Evolutionary conservation across 92 coral and sea anemone species (phyloP).

Genomic region (Epizoanthus illoricatus): DNA sequence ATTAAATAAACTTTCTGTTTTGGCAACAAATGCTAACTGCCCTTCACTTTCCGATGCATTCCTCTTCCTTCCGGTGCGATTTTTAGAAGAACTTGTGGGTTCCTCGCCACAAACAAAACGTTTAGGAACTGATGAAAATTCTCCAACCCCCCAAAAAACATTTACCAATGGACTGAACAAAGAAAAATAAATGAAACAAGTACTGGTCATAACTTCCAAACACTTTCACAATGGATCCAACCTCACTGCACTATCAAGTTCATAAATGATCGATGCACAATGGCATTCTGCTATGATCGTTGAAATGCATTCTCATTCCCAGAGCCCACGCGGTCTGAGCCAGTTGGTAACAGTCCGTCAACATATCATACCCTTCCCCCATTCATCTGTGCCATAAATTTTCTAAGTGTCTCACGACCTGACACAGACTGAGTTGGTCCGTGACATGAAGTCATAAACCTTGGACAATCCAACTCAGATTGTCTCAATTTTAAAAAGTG

Average conservation of each 20-base stretch:
- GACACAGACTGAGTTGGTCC: too few species aligned
- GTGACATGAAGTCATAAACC: too few species aligned
- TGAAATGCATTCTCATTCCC: slow-evolving; percentile 13
- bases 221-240: slow-evolving; percentile 21
- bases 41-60: slow-evolving; percentile 18
- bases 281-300: slow-evolving; percentile 25
- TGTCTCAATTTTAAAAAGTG: too few species aligned
- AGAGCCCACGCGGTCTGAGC: too few species aligned
- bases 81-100: neutral
- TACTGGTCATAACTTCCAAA: slow-evolving; percentile 12
- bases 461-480: too few species aligned
- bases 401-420: neutral
- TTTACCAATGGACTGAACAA: slow-evolving; percentile 29
- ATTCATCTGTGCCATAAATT: slow-evolving; percentile 8
- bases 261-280: slow-evolving; percentile 1
- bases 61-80: slow-evolving; percentile 26
- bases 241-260: neutral
- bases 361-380: slow-evolving; percentile 10
- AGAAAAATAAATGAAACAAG: slow-evolving; percentile 34
- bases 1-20: slow-evolving; percentile 34
- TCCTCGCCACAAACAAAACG: slow-evolving; percentile 25
- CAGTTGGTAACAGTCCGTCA: slow-evolving; percentile 17
- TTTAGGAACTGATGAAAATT: slow-evolving; percentile 20
- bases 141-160: slow-evolving; percentile 16
- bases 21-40: slow-evolving; percentile 23